Percentiles rank a stretch among this genome's conserved stretches.
phyloP scores from a whole-genome alignment of 2,888 invertebrate genomes.

The Dryomyza anilis region DNA sequence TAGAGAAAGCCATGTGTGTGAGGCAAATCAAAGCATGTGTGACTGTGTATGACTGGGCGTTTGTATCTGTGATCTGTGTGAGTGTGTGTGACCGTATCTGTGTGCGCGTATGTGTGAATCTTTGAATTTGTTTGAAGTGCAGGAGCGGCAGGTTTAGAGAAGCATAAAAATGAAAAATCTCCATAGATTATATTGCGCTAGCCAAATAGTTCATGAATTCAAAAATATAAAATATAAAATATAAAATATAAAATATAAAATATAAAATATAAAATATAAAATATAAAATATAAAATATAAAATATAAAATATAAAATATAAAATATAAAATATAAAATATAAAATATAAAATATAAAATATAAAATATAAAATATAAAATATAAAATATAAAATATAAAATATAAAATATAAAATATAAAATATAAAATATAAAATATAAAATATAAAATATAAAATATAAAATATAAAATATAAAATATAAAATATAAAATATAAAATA shows the following conservation, averaged over 20 bases:
- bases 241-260: not conserved
- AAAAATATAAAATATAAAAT: not conserved
- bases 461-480: not conserved
- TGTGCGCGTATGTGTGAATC: not conserved
- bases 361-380: not conserved
- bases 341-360: not conserved
- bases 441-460: not conserved
- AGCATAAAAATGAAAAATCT: constrained; percentile 35
- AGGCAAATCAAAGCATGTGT: not conserved
- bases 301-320: not conserved
- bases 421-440: not conserved
- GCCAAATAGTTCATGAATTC: no score
- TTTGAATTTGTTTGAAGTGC: constrained; percentile 34
- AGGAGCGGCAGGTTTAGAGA: constrained; percentile 33
- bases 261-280: not conserved
- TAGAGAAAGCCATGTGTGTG: not conserved
- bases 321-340: not conserved
- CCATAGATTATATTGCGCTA: not conserved
- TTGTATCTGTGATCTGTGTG: not conserved
- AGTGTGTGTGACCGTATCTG: not conserved
- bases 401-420: not conserved
- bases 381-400: not conserved
- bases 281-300: not conserved
- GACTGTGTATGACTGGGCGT: not conserved
- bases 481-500: not conserved